Conservation (phyloP, 2,888 invertebrate genomes). For the Agonum fuliginosum region DNA sequence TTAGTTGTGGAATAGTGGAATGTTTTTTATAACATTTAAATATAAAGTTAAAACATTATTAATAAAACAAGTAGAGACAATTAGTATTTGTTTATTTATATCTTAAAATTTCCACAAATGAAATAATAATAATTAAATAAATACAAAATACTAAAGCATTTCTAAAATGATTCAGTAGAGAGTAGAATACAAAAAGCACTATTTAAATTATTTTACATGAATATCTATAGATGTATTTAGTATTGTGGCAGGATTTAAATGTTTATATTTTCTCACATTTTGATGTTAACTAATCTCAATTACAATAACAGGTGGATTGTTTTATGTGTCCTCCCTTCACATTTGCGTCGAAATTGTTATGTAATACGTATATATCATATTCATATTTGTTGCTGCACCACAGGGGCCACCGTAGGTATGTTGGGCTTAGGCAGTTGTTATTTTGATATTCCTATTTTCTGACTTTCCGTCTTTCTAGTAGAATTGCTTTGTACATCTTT, state of each 20-base stretch:
- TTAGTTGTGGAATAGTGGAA: too few species aligned
- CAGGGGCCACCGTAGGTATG: conserved; percentile 59
- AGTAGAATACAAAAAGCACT: not conserved
- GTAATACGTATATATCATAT: conserved; percentile 52
- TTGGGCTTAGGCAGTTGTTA: conserved; percentile 52
- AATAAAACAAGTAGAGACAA: too few species aligned
- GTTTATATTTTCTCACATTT: too few species aligned
- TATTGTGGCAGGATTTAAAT: not conserved
- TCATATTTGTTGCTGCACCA: conserved; percentile 55
- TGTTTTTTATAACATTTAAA: too few species aligned
- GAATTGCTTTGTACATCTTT: conserved; percentile 49
- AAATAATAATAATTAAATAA: too few species aligned
- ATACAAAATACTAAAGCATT: too few species aligned
- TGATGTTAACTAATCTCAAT: not conserved
- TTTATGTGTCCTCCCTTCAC: conserved; percentile 1
- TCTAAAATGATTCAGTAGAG: too few species aligned
- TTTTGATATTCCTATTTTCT: conserved; percentile 37
- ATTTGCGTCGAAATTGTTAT: not conserved
- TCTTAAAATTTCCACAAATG: too few species aligned
- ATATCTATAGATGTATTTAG: conserved; percentile 21
- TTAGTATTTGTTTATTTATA: too few species aligned
- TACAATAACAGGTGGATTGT: conserved; percentile 14
- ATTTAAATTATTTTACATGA: conserved; percentile 17
- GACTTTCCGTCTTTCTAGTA: conserved; percentile 46
- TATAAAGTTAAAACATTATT: too few species aligned